phyloP scores from a whole-genome alignment of 2,113 vertebrate species.

The Bucco capensis region DNA sequence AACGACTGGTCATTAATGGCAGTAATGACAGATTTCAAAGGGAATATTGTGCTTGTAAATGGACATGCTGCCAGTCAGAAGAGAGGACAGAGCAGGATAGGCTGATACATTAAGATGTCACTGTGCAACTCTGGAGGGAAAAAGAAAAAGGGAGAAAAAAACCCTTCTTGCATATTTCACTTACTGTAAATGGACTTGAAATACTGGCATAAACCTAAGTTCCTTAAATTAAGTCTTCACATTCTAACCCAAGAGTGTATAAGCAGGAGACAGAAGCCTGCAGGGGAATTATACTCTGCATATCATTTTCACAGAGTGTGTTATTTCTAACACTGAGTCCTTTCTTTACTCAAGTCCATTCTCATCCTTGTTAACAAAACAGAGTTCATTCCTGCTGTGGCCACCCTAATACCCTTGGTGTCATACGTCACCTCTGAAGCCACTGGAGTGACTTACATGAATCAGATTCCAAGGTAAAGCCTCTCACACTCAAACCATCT shows the following conservation, averaged over 20 bases:
- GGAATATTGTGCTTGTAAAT: slow-evolving; percentile 61
- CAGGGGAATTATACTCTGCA: slow-evolving; percentile 57
- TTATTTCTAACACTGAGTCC: slow-evolving; percentile 13
- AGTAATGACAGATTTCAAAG: slow-evolving; percentile 71
- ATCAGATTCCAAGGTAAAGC: not conserved
- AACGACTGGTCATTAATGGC: slow-evolving; percentile 72
- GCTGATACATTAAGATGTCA: slow-evolving; percentile 55
- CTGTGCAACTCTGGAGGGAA: not conserved
- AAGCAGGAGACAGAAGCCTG: slow-evolving; percentile 61
- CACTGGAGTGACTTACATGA: not conserved
- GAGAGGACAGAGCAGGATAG: not conserved
- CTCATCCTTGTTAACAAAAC: slow-evolving; percentile 2
- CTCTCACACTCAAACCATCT: not conserved
- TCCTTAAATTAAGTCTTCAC: slow-evolving; percentile 65
- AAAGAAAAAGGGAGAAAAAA: not conserved
- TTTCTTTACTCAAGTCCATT: slow-evolving; percentile 14
- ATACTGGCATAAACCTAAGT: slow-evolving; percentile 44
- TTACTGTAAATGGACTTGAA: slow-evolving; percentile 49
- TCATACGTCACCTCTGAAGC: fast-evolving
- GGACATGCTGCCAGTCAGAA: slow-evolving; percentile 52
- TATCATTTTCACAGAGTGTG: slow-evolving; percentile 22
- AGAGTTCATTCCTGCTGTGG: not conserved
- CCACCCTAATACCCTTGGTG: not conserved
- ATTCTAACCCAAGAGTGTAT: slow-evolving; percentile 47
- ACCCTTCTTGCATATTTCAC: slow-evolving; percentile 21